Evolutionary conservation across 2,797 vertebrate genomes (phyloP).

Genomic region (Trematomus bernacchii): DNA sequence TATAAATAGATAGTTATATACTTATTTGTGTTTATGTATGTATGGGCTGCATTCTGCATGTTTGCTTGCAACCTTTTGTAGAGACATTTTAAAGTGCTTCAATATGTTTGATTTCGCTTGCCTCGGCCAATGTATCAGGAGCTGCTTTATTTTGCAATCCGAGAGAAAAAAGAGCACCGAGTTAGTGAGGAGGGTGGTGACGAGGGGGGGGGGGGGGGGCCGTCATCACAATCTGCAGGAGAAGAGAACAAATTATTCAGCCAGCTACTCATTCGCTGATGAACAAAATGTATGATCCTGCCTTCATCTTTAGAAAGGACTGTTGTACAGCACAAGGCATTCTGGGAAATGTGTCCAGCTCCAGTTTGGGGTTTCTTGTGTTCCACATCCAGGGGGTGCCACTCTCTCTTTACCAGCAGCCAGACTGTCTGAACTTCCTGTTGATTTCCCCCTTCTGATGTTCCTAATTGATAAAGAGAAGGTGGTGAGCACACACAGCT

Average conservation of each 20-base stretch:
- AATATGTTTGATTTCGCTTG: slow-evolving; percentile 74
- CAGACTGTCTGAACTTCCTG: slow-evolving; percentile 40
- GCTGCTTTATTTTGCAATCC: slow-evolving; percentile 73
- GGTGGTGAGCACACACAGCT: slow-evolving; percentile 31
- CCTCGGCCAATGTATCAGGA: slow-evolving; percentile 70
- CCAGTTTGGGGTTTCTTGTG: slow-evolving; percentile 24
- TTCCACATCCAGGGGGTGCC: slow-evolving; percentile 44
- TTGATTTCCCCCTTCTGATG: slow-evolving; percentile 32
- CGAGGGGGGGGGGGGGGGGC: slow-evolving; percentile 30
- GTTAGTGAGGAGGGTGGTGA: slow-evolving; percentile 34
- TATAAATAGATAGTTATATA: slow-evolving; percentile 71
- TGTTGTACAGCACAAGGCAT: slow-evolving; percentile 14
- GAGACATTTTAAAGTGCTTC: slow-evolving; percentile 79
- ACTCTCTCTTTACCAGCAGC: slow-evolving; percentile 68
- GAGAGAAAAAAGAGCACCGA: slow-evolving; percentile 43
- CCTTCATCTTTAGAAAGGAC: slow-evolving; percentile 45
- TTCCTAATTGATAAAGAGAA: slow-evolving; percentile 32
- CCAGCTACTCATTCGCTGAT: slow-evolving; percentile 49
- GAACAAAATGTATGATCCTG: slow-evolving; percentile 33
- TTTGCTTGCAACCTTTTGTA: slow-evolving; percentile 80
- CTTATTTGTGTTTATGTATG: slow-evolving; percentile 83
- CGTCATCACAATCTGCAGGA: slow-evolving; percentile 45
- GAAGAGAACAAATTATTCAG: slow-evolving; percentile 47
- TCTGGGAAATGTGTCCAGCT: slow-evolving; percentile 53
- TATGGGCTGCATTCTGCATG: slow-evolving; percentile 86